A percentile compares a stretch with the other conserved stretches of the same genome.
These are phyloP conservation scores for Stichopus chloronotus DNA, from an alignment of 35 echinoderm and acorn worm genomes.

Conservation along the genomic window DNA sequence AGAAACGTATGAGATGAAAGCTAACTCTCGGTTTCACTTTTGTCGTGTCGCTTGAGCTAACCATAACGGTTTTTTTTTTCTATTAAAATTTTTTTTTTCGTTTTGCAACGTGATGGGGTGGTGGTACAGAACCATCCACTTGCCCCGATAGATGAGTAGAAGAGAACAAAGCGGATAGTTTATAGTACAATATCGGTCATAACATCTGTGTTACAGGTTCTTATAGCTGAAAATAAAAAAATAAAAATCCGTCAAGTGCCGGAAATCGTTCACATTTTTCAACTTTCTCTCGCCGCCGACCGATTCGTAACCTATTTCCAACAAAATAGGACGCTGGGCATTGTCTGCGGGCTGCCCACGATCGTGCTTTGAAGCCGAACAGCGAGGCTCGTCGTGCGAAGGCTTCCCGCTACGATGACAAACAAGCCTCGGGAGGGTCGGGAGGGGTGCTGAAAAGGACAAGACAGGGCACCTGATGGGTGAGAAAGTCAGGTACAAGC, in stretches of 20 bases:
- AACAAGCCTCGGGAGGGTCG: conserved; percentile 62
- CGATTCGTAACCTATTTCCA: conserved; percentile 48
- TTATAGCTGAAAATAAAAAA: background rate
- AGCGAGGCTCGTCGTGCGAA: conserved; percentile 6
- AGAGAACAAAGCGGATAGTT: conserved; percentile 13
- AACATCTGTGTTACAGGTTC: conserved; percentile 15
- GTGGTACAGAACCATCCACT: background rate
- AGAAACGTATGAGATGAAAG: no score
- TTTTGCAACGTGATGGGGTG: background rate
- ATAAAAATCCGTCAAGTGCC: conserved; percentile 24
- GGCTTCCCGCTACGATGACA: conserved; percentile 61
- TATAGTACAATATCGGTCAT: conserved; percentile 44
- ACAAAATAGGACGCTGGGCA: conserved; percentile 29
- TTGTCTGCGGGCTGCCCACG: conserved; percentile 46
- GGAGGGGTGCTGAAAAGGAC: conserved; percentile 54
- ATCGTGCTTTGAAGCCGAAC: conserved; percentile 31
- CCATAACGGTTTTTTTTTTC: background rate
- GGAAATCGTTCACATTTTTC: conserved; percentile 30
- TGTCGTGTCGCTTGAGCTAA: conserved; percentile 36
- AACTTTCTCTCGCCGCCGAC: background rate
- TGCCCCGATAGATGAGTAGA: background rate
- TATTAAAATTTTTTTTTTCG: no score
- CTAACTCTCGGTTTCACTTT: conserved; percentile 44
- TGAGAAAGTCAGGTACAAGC: conserved; percentile 13
- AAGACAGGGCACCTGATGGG: conserved; percentile 11